Evolutionary conservation across 2,888 invertebrate species (phyloP), one percentile per base, ranked within the genome.

Genomic region (Blastobasis adustella): DNA sequence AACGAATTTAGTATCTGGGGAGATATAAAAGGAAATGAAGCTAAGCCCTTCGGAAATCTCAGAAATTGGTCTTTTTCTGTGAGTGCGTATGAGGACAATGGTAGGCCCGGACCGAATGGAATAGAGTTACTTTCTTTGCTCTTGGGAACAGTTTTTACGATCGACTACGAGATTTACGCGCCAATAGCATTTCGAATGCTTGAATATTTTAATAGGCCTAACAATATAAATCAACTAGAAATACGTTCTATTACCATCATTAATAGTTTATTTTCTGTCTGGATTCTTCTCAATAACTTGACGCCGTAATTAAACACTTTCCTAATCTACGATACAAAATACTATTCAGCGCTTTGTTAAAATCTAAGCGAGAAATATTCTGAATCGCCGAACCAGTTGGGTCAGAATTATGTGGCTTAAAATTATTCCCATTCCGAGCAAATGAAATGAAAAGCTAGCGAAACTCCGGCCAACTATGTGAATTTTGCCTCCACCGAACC

Each of bases 11-110:
- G 84, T 85, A 82, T 83, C 86, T 79, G 71, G 86, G 86, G 86
- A 87, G 85, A 82, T 83, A 86, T 87, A 86, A 87, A 86, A 87
- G 86, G 83, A 86, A 87, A 87, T 86, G 86, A 86, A 86, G 79
- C 84, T 83, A 86, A 85, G 86, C 86, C 86, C 86, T 86, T 86
- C 82, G 86, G 85, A 86, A 86, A 85, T 87, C 86, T 84, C 73
- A 81, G 86, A 84, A 82, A 86, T 86, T 86, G 86, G 81, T 79
- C 79, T 83, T 83, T 82, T 65, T 80, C 76, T 78, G 66, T 61
- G 69, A 76, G 80, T 79, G 81, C 79, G 84, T 85, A 71, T 83
- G 83, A 82, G 85, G 82, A 84, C 83, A 82, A 84, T 81, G 73
- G 79, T 74, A 69, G 66, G 65, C 71, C 70, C 67, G 68, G 65